phyloP scores from a whole-genome alignment of 2,797 vertebrate genomes.

The Malacoctenus gilli region DNA sequence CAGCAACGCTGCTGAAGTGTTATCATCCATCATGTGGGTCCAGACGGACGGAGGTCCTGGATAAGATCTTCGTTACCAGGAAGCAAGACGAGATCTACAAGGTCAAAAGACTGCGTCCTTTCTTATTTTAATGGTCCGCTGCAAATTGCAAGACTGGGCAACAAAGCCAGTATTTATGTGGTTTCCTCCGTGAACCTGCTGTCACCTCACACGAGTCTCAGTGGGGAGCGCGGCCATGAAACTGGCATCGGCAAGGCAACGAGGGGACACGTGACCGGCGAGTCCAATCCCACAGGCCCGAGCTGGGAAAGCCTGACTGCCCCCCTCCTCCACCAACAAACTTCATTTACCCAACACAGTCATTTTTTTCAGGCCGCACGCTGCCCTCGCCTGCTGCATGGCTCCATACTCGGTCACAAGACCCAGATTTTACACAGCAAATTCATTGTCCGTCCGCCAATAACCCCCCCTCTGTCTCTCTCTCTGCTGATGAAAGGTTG shows the following conservation, averaged over 20 bases:
- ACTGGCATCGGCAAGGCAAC: constrained; percentile 52
- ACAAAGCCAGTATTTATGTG: constrained; percentile 40
- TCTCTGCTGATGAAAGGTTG: constrained; percentile 52
- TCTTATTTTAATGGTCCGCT: constrained; percentile 1
- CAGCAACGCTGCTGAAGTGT: background rate
- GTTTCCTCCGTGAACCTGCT: constrained; percentile 49
- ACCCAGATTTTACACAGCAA: constrained; percentile 79
- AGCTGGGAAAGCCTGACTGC: constrained; percentile 51
- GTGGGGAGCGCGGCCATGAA: constrained; percentile 49
- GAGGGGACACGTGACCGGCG: constrained; percentile 46
- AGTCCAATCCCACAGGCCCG: constrained; percentile 50
- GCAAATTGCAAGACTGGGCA: constrained; percentile 24
- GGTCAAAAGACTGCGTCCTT: constrained; percentile 15
- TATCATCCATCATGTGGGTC: background rate
- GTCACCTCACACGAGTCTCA: constrained; percentile 43
- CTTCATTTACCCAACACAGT: constrained; percentile 6
- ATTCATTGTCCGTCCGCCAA: constrained; percentile 73
- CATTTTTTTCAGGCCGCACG: constrained; percentile 25
- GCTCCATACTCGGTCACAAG: constrained; percentile 75
- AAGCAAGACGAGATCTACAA: constrained; percentile 13
- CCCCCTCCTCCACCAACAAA: background rate
- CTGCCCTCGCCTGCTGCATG: constrained; percentile 38
- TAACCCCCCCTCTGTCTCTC: constrained; percentile 36
- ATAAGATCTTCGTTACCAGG: background rate
- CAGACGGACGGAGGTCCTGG: background rate